phyloP scores from a whole-genome alignment of 2,888 invertebrate genomes.

The Ormyrus pomaceus region DNA sequence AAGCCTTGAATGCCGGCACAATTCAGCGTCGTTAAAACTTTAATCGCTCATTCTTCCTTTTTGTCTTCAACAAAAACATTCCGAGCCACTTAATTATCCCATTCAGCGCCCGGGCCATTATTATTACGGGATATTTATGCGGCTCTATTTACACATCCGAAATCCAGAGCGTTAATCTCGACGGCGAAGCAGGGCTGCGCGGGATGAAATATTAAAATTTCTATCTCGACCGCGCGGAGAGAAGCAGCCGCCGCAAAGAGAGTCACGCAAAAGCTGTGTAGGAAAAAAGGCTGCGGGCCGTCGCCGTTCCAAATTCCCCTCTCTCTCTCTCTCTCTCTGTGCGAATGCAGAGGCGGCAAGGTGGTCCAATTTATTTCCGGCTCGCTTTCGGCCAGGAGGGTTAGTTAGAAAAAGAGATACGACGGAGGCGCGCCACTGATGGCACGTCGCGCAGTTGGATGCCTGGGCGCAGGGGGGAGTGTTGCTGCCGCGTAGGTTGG shows the following conservation, averaged over 20 bases:
- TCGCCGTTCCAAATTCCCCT: neutral
- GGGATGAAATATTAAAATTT: conserved; percentile 52
- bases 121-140: no score
- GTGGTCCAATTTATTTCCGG: conserved; percentile 54
- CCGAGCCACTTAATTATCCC: neutral
- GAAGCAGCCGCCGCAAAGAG: neutral
- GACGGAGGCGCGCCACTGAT: neutral
- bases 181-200: neutral
- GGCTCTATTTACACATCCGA: neutral
- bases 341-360: conserved; percentile 9
- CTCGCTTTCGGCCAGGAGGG: conserved; percentile 15
- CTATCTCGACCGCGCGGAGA: conserved; percentile 24
- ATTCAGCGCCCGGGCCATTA: neutral
- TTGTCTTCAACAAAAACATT: neutral
- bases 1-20: conserved; percentile 1
- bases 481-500: neutral
- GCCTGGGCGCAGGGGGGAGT: neutral
- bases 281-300: neutral
- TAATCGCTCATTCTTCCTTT: neutral
- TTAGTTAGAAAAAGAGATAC: no score
- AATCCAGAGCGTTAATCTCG: conserved; percentile 17
- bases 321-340: neutral
- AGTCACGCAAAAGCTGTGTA: neutral
- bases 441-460: neutral
- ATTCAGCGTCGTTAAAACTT: neutral